Conservation (phyloP, 2,113 vertebrate species). For the Seriola aureovittata region DNA sequence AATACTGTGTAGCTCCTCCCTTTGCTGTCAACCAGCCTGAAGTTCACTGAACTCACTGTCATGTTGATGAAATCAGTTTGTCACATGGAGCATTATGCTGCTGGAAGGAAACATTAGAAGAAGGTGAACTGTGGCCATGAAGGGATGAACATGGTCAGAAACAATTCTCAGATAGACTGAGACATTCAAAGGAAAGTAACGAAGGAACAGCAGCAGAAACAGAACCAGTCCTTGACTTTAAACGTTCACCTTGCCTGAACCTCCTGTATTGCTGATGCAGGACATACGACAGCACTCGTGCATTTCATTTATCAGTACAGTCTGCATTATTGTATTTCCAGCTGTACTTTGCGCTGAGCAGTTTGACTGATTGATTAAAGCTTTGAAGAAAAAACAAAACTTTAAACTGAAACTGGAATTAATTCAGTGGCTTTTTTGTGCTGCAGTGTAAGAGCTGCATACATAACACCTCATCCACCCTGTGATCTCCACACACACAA, state of each 20-base stretch:
- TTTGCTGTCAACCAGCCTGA: not conserved
- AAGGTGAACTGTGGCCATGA: too few relatives aligned
- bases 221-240: too few relatives aligned
- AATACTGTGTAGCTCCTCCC: not conserved
- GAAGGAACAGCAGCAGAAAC: too few relatives aligned
- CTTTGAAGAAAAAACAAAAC: conserved; percentile 38
- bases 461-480: conserved; percentile 53
- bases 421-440: conserved; percentile 41
- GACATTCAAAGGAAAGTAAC: too few relatives aligned
- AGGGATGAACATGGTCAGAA: too few relatives aligned
- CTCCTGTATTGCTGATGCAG: not conserved
- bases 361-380: conserved; percentile 27
- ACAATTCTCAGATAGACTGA: too few relatives aligned
- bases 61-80: too few relatives aligned
- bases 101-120: too few relatives aligned
- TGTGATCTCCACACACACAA: conserved; percentile 49
- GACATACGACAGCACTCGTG: not conserved
- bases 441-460: conserved; percentile 55
- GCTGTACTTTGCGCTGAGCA: conserved; percentile 5
- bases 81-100: too few relatives aligned
- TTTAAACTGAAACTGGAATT: conserved; percentile 51
- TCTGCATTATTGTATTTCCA: conserved; percentile 31
- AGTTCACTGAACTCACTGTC: too few relatives aligned
- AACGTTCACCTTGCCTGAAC: too few relatives aligned
- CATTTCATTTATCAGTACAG: conserved; percentile 17